Conservation (phyloP, 1,140 invertebrate genomes). For the Bombus impatiens region DNA sequence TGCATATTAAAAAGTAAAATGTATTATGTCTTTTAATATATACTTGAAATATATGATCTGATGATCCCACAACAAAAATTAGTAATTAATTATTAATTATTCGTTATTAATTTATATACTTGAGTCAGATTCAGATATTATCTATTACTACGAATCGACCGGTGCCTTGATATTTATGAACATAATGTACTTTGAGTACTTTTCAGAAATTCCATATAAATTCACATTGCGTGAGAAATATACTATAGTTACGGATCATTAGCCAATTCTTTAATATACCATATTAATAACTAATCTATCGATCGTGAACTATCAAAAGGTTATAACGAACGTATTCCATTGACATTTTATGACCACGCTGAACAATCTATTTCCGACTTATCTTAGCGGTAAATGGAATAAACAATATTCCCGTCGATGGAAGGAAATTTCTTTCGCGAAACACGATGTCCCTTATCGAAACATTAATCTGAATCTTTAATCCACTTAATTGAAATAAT, state of each 20-base stretch:
- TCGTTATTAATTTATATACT: too few relatives aligned
- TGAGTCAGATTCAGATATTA: too few relatives aligned
- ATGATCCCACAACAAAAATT: too few relatives aligned
- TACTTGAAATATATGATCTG: too few relatives aligned
- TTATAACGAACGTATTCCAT: conserved; percentile 20
- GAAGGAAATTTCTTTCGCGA: neutral
- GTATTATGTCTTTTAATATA: too few relatives aligned
- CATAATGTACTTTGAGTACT: too few relatives aligned
- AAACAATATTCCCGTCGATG: neutral
- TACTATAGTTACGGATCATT: neutral
- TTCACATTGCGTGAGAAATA: neutral
- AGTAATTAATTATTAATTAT: too few relatives aligned
- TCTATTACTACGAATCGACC: too few relatives aligned
- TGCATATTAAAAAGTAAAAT: too few relatives aligned
- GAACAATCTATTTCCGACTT: conserved; percentile 12
- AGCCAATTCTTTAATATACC: neutral
- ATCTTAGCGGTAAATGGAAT: neutral
- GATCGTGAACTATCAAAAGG: conserved; percentile 45
- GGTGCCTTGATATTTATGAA: too few relatives aligned
- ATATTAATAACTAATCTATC: conserved; percentile 17
- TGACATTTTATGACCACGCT: conserved; percentile 46
- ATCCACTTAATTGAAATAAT: neutral
- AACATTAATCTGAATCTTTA: neutral
- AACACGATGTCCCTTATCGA: neutral
- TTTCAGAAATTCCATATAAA: neutral